Conservation (phyloP, 2,797 vertebrate species). For the Falco rusticolus region DNA sequence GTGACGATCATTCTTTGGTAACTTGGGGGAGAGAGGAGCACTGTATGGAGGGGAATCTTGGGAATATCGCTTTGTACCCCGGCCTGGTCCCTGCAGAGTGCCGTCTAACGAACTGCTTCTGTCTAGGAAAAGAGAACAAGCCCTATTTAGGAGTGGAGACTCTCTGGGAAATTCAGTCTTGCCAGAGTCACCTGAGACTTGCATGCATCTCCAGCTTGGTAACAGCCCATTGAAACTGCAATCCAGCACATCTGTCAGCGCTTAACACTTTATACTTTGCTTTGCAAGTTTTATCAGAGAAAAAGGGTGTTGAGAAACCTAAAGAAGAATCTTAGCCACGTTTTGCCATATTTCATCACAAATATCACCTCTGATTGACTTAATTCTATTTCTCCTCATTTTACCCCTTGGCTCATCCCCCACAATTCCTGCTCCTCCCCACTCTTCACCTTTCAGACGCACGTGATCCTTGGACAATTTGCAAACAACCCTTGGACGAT, state of each 20-base stretch:
- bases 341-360: not conserved
- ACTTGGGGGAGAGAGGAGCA: constrained; percentile 84
- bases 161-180: not conserved
- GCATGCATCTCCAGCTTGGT: rapidly evolving
- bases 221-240: not conserved
- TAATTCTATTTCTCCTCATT: not conserved
- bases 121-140: constrained; percentile 80
- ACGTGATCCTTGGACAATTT: rapidly evolving
- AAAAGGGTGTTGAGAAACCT: not conserved
- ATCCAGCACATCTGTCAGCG: not conserved
- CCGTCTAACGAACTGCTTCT: constrained; percentile 83
- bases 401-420: not conserved
- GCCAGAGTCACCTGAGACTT: not conserved
- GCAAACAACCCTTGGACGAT: not conserved
- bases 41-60: constrained; percentile 81
- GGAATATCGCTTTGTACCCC: constrained; percentile 84
- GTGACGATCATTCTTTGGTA: constrained; percentile 84
- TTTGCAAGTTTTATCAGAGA: not conserved
- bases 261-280: not conserved
- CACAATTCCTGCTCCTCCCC: not conserved
- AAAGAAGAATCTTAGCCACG: not conserved
- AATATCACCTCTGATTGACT: not conserved
- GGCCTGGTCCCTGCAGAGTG: constrained; percentile 79
- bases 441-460: not conserved
- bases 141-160: constrained; percentile 50